phyloP scores from a whole-genome alignment of 1,140 invertebrate genomes.

The Papilio aristodemus region DNA sequence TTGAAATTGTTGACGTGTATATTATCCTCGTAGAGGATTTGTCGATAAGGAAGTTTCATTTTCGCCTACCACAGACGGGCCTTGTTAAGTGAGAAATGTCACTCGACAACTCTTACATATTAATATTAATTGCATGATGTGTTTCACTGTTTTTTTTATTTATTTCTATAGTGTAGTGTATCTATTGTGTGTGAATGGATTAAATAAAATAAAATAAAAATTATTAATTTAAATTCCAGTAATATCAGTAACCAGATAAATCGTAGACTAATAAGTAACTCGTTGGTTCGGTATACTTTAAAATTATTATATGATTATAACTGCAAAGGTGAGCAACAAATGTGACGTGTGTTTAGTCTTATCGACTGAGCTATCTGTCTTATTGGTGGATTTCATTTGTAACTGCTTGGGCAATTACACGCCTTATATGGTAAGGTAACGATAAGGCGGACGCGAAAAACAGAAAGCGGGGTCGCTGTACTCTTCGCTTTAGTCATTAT shows the following conservation, averaged over 20 bases:
- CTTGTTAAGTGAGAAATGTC: too few relatives aligned
- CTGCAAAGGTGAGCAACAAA: constrained; percentile 34
- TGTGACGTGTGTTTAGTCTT: constrained; percentile 25
- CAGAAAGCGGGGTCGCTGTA: constrained; percentile 39
- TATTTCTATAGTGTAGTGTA: too few relatives aligned
- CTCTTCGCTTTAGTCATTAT: constrained; percentile 35
- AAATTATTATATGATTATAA: constrained; percentile 14
- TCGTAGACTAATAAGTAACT: not conserved
- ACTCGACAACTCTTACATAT: too few relatives aligned
- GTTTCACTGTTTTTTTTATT: too few relatives aligned
- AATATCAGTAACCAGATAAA: not conserved
- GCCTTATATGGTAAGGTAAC: constrained; percentile 39
- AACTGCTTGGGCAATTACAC: constrained; percentile 42
- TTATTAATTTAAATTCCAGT: too few relatives aligned
- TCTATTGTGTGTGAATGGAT: too few relatives aligned
- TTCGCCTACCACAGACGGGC: too few relatives aligned
- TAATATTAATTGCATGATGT: too few relatives aligned
- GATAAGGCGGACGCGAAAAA: constrained; percentile 39
- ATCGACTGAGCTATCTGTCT: not conserved
- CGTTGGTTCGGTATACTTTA: not conserved
- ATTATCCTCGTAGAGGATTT: too few relatives aligned
- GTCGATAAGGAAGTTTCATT: too few relatives aligned
- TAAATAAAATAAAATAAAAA: too few relatives aligned
- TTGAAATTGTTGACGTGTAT: not conserved
- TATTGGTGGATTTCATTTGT: constrained; percentile 19